Evolutionary conservation across 2,113 vertebrate species (phyloP).

Genomic region (Neotragus moschatus): DNA sequence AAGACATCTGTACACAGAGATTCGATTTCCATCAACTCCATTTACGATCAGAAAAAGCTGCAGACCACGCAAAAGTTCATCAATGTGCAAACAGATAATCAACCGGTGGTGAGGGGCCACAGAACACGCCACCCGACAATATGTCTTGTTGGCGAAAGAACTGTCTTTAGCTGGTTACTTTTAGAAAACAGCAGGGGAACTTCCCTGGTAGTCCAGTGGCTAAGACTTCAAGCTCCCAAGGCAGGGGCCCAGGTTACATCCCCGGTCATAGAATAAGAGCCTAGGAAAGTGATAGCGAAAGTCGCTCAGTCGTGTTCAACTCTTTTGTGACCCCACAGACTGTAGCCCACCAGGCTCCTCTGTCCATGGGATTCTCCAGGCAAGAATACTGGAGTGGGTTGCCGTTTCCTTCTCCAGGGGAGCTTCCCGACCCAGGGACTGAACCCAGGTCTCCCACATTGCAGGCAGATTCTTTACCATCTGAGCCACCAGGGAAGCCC

Average conservation of each 20-base stretch:
- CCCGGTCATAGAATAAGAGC: background rate
- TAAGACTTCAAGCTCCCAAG: background rate
- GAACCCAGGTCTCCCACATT: background rate
- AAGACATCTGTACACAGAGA: background rate
- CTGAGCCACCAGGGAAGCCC: background rate
- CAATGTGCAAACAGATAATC: background rate
- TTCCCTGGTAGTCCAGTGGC: background rate
- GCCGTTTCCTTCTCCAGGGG: background rate
- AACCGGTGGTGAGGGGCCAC: too few species aligned
- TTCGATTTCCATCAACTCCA: background rate
- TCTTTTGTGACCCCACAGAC: background rate
- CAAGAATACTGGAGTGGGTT: background rate
- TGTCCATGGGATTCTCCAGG: background rate
- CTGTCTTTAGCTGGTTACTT: background rate
- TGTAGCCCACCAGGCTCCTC: background rate
- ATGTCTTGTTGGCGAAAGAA: background rate
- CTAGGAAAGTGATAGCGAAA: rapidly evolving
- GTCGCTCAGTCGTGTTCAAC: rapidly evolving
- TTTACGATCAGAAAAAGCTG: background rate
- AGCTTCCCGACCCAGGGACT: background rate
- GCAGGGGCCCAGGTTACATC: background rate
- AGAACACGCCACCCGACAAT: background rate
- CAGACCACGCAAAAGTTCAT: background rate
- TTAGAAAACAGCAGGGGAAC: background rate
- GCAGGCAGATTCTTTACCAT: background rate